Evolutionary conservation across 2,113 vertebrate species (phyloP).

Genomic region (Tyto alba): DNA sequence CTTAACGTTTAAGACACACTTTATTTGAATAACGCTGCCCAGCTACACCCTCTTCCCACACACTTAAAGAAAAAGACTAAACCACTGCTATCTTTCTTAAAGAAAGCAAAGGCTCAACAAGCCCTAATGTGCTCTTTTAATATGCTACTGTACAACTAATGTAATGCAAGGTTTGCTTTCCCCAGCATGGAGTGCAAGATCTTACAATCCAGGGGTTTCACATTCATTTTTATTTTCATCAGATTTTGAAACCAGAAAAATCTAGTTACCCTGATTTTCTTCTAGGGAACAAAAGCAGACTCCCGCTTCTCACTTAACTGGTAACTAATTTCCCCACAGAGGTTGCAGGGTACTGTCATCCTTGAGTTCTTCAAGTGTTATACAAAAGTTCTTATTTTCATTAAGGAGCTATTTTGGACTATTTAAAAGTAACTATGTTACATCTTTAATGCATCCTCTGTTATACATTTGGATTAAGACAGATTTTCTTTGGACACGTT

Average conservation of each 20-base stretch:
- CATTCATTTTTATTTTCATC: neutral
- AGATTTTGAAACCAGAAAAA: neutral
- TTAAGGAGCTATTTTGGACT: neutral
- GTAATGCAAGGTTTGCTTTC: neutral
- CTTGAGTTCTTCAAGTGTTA: neutral
- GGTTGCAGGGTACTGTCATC: neutral
- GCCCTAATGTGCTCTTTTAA: neutral
- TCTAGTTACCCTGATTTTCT: neutral
- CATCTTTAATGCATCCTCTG: neutral
- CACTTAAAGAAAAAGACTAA: too few relatives aligned
- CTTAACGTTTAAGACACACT: neutral
- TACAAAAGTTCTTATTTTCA: neutral
- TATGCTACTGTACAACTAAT: neutral
- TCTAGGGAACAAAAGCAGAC: neutral
- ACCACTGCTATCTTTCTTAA: neutral
- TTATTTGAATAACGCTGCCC: neutral
- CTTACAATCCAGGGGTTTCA: neutral
- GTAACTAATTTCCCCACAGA: neutral
- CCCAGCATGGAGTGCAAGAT: rapidly evolving
- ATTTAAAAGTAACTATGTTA: neutral
- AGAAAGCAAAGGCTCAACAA: neutral
- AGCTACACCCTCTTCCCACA: neutral
- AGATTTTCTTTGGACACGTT: neutral
- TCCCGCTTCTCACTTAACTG: neutral
- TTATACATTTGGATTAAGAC: neutral